These are phyloP conservation scores for Urocyon cinereoargenteus DNA, from an alignment of 2,797 vertebrate species.

Conservation along the genomic window DNA sequence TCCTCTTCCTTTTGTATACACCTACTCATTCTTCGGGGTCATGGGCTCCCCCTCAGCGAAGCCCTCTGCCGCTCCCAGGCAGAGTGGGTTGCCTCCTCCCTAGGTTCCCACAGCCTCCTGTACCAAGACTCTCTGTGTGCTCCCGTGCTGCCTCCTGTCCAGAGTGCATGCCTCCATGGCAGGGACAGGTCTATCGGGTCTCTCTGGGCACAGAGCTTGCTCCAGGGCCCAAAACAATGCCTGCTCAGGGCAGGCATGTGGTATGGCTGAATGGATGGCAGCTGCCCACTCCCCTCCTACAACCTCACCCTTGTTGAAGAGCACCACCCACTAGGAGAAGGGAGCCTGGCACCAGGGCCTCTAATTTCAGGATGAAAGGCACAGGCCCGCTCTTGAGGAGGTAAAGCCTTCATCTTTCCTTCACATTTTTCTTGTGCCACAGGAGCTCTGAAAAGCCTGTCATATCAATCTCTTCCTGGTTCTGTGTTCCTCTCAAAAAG, in stretches of 20 bases:
- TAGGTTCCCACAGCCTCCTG: neutral
- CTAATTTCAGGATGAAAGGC: constrained; percentile 66
- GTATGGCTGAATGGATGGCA: neutral
- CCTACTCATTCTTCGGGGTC: neutral
- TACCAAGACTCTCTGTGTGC: neutral
- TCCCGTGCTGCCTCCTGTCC: no score
- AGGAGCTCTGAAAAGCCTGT: constrained; percentile 38
- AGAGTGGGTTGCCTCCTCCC: neutral
- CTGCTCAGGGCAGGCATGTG: neutral
- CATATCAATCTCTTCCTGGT: constrained; percentile 40
- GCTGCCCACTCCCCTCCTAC: neutral
- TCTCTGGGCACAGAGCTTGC: neutral
- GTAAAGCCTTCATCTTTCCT: constrained; percentile 42
- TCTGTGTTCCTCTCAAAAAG: constrained; percentile 59
- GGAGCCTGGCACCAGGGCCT: neutral
- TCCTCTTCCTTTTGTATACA: neutral
- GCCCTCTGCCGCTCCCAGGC: neutral
- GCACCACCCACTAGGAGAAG: neutral
- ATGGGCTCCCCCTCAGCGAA: neutral
- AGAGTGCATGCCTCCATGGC: accelerated
- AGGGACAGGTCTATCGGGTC: neutral
- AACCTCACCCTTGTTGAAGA: neutral
- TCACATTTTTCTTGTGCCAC: constrained; percentile 45
- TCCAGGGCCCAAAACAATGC: neutral
- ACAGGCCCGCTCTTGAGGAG: neutral